Base-by-base conservation (phyloP, 2,797 vertebrate genomes). In the Dendrocincla tyrannina region DNA sequence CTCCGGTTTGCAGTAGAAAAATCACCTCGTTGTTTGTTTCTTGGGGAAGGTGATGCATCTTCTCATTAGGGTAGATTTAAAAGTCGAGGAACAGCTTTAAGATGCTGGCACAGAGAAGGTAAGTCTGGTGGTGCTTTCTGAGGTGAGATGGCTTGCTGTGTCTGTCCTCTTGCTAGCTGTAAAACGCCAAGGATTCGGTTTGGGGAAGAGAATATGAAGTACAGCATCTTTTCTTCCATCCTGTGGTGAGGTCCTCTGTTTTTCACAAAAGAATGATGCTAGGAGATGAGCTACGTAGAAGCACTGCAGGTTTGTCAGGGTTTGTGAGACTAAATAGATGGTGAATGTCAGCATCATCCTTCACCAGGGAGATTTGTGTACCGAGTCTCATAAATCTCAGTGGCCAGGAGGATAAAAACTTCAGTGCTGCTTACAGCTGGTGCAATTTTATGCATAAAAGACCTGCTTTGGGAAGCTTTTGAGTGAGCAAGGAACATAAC, bases 141-240 rank as follows among this genome's bases (percentile, higher is more conserved):
- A 42, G 49, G 22, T 22, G 55, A 42, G 47, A 11, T 14, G 44
- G 49, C 25, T 70, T 44, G 46, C 77, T 37, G 37, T 3, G 0
- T 24, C 46, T 64, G 23, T 16, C 32, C 12, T 22, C 55, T 70
- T 39, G 28, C 35, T 37, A 33, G 58, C 50, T 0, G 1, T 32
- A 66, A 47, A 37, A 66, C 82, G 46, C 46, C 32, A 33, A 37
- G 52, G 68, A 10, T 55, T 73, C 1, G 1, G 5, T 49, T 19
- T 67, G 58, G 18, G 46, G 23, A 49, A 27, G 49, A 23, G 28
- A 59, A 49, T 15, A 5, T 8, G 16, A 52, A 50, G 52, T 73
- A 16, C 0, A 41, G 20, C 1, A 0, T 49, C 10, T 50, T 59
- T 78, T 5, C 46, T 70, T 53, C n/a, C 27, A 11, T 58, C 37